These are phyloP conservation scores for Oxyteleia sp. DNA, from an alignment of 2,888 invertebrate genomes.

Conservation along the genomic window DNA sequence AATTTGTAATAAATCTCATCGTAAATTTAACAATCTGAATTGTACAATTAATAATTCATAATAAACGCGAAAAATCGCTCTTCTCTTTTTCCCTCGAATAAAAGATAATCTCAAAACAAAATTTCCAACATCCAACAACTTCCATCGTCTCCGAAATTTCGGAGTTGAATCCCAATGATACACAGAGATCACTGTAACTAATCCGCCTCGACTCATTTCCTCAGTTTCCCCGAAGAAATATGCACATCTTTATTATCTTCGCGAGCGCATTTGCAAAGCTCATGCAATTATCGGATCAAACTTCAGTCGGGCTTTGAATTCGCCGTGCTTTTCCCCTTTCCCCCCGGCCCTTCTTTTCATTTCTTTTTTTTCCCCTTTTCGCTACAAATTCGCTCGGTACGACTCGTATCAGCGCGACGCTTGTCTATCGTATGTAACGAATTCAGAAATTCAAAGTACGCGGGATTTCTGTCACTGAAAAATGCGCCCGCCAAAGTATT, in stretches of 20 bases:
- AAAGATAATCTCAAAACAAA: neutral
- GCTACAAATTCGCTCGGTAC: constrained; percentile 12
- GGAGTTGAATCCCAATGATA: constrained; percentile 2
- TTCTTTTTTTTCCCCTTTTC: neutral
- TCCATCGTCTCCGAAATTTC: constrained; percentile 22
- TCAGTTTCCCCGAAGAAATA: constrained; percentile 38
- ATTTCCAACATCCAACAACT: neutral
- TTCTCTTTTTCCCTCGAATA: neutral
- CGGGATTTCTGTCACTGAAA: constrained; percentile 18
- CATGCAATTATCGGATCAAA: constrained; percentile 51
- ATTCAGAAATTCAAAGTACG: constrained; percentile 53
- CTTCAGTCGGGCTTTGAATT: constrained; percentile 42
- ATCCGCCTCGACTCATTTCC: constrained; percentile 31
- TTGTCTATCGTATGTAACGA: constrained; percentile 48
- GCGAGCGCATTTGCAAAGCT: constrained; percentile 49
- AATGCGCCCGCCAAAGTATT: constrained; percentile 35
- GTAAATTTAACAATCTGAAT: no score
- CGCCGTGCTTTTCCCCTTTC: constrained; percentile 20
- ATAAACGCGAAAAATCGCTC: neutral
- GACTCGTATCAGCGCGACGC: constrained; percentile 43
- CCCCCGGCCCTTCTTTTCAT: neutral
- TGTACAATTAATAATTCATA: no score
- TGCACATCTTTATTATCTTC: constrained; percentile 56
- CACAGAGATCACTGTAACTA: constrained; percentile 23
- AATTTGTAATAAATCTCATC: no score